These are phyloP conservation scores for Emydura subglobosa DNA, from an alignment of 2,113 vertebrate genomes.

Conservation along the genomic window DNA sequence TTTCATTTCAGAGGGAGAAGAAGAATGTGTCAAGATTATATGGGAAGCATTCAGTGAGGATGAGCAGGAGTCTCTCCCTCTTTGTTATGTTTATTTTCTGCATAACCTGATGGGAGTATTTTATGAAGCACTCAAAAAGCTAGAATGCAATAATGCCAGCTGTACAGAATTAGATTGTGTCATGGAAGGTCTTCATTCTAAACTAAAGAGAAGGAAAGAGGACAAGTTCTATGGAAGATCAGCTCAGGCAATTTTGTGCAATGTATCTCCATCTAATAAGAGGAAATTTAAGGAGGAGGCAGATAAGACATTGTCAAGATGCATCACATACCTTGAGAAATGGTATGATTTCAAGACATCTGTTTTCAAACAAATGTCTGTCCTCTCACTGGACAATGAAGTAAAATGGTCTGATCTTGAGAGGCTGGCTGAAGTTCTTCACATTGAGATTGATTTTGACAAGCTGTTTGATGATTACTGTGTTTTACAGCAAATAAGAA, in stretches of 20 bases:
- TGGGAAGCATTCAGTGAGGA: neutral
- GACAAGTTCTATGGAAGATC: neutral
- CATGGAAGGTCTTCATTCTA: neutral
- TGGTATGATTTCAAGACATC: neutral
- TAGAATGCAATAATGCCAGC: neutral
- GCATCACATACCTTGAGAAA: neutral
- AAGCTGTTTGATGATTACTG: neutral
- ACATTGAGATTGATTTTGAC: neutral
- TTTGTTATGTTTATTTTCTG: neutral
- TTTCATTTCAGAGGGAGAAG: neutral
- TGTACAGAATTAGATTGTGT: neutral
- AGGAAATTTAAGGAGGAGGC: neutral
- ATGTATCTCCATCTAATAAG: neutral
- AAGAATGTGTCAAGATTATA: neutral
- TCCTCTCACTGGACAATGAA: neutral
- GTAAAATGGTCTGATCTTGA: neutral
- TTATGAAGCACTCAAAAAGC: neutral
- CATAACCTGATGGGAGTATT: neutral
- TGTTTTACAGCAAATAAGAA: neutral
- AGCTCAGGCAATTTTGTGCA: neutral
- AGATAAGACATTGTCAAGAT: neutral
- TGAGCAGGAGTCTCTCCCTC: neutral
- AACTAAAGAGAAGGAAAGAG: neutral
- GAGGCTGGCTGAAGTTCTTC: neutral
- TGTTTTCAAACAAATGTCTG: neutral